These are phyloP conservation scores for Lucifuga dentata DNA, from an alignment of 2,113 vertebrate genomes.

Conservation along the genomic window DNA sequence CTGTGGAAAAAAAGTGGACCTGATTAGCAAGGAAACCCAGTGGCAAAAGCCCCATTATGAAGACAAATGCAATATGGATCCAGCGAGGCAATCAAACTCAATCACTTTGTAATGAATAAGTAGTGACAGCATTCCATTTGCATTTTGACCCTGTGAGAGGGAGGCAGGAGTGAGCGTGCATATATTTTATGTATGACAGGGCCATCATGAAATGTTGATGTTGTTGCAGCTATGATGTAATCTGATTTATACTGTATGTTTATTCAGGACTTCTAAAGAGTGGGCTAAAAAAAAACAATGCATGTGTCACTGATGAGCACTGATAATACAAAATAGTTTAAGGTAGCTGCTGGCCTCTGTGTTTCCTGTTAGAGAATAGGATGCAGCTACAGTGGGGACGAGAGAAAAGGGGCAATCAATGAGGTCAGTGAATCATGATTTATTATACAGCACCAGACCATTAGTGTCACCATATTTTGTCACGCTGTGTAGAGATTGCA, in stretches of 20 bases:
- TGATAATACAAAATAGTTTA: constrained; percentile 27
- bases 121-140: neutral
- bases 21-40: neutral
- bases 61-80: constrained; percentile 12
- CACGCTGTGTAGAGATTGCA: constrained; percentile 51
- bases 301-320: neutral
- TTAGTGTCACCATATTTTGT: constrained; percentile 66
- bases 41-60: neutral
- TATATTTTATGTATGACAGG: too few relatives aligned
- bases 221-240: too few relatives aligned
- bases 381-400: constrained; percentile 12
- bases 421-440: constrained; percentile 70
- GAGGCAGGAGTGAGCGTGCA: neutral
- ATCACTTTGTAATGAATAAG: neutral
- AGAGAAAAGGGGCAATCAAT: constrained; percentile 61
- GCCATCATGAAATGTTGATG: too few relatives aligned
- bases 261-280: too few relatives aligned
- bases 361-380: constrained; percentile 59
- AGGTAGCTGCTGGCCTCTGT: constrained; percentile 14
- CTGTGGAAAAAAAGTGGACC: constrained; percentile 6
- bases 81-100: constrained; percentile 39
- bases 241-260: too few relatives aligned
- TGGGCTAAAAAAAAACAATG: neutral
- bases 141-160: neutral
- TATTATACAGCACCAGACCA: constrained; percentile 64